Base-by-base conservation (phyloP, 2,797 vertebrate species). In the Rhabdomys pumilio region DNA sequence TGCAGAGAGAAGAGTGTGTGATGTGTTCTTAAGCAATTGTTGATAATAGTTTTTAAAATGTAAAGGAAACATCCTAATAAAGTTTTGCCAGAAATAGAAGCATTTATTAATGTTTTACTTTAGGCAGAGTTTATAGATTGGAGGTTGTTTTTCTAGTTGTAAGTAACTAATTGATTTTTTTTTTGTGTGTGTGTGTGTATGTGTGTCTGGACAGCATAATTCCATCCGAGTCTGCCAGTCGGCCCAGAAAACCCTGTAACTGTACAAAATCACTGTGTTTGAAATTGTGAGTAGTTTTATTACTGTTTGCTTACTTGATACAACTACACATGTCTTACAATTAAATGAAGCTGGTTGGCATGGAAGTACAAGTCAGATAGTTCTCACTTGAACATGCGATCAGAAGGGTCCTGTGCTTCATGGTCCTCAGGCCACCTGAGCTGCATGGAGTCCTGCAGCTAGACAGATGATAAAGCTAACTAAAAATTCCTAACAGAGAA, bases 201-300 rank as follows among this genome's bases (percentile, higher is more conserved):
- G 26, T 97, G 24, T 93, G 22, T 90, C 76, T 80, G 73, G 15
- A 19, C 81, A 99, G 99, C 94, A 98, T 99, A 96, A 99, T 99
- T 92, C 96, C 98, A 87, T 99, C 99, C 47, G 99, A 99, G 95
- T 98, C 99, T 13, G 98, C 99, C 76, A 99, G 99, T 53, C 99
- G 99, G 38, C 99, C 99, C 34, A 99, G 99, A 97, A 99, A 99
- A 98, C 99, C 99, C 0, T 99, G 99, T 98, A 99, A 99, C 98
- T 99, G 99, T 98, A 99, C 99, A 85, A 99, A 99, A 98, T 99
- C 99, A 0, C 99, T 99, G 86, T 99, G 99, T 98, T 99, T 99
- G 96, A 99, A 99, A 98, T 97, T 99, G 99, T 99, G 98, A 99
- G 99, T 99, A 96, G 85, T 94, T 95, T 93, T 96, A 22, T 77